Percentiles rank a stretch among this genome's conserved stretches.
Conservation (phyloP, 2,113 vertebrate species). For the Anseranas semipalmata region DNA sequence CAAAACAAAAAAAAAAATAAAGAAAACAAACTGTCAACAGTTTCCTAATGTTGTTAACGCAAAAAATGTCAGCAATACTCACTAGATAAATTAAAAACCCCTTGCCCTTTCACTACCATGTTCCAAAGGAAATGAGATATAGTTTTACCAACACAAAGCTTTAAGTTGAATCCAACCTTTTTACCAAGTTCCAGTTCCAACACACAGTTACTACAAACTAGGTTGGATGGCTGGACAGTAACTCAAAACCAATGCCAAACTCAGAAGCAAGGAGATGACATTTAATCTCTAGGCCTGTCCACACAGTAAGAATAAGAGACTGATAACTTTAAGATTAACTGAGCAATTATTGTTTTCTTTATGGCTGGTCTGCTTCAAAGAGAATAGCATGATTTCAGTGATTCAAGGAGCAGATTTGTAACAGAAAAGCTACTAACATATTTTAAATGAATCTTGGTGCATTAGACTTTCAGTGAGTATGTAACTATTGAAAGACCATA, state of each 20-base stretch:
- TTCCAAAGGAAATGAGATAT: not conserved
- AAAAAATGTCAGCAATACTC: conserved; percentile 52
- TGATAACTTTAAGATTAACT: conserved; percentile 18
- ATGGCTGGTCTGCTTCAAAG: not conserved
- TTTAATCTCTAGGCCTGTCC: conserved; percentile 18
- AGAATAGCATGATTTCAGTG: not conserved
- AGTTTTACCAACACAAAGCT: not conserved
- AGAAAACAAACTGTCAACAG: conserved; percentile 37
- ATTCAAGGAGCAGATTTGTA: not conserved
- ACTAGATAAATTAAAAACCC: conserved; percentile 53
- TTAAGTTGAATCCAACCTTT: not conserved
- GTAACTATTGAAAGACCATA: not conserved
- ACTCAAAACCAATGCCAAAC: not conserved
- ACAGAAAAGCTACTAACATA: not conserved
- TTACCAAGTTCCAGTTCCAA: conserved; percentile 56
- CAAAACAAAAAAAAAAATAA: conserved; percentile 50
- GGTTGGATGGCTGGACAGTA: conserved; percentile 20
- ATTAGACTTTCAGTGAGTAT: not conserved
- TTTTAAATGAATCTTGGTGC: not conserved
- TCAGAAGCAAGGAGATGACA: conserved; percentile 25
- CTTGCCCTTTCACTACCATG: conserved; percentile 33
- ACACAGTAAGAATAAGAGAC: not conserved
- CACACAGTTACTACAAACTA: conserved; percentile 27
- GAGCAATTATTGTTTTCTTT: conserved; percentile 9
- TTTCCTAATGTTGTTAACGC: conserved; percentile 52